Percentiles rank a stretch among this genome's conserved stretches.
Conservation (phyloP, 2,888 invertebrate species). For the Trissonchulus sp. region DNA sequence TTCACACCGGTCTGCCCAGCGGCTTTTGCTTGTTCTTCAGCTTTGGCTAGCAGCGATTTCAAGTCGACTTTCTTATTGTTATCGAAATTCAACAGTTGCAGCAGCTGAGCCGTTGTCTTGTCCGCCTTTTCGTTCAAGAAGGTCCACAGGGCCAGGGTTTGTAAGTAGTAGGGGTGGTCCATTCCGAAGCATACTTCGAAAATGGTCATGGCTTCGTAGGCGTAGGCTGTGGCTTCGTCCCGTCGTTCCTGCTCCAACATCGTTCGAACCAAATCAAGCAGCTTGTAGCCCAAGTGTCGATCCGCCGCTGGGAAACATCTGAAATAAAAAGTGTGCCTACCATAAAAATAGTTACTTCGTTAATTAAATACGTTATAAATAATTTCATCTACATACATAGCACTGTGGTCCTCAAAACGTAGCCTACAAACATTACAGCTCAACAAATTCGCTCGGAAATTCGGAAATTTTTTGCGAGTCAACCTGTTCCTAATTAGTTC, state of each 20-base stretch:
- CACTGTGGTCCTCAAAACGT: too few relatives aligned
- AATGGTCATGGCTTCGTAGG: slow-evolving; percentile 50
- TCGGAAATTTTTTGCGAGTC: too few relatives aligned
- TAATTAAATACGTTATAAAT: too few relatives aligned
- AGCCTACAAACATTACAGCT: too few relatives aligned
- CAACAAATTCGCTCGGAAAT: too few relatives aligned
- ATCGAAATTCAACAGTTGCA: slow-evolving; percentile 42
- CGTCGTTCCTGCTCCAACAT: slow-evolving; percentile 43
- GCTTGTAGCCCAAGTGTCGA: slow-evolving; percentile 46
- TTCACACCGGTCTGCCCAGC: too few relatives aligned
- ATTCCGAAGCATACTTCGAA: slow-evolving; percentile 48
- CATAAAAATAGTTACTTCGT: too few relatives aligned
- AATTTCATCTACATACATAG: too few relatives aligned
- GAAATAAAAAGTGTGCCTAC: slow-evolving; percentile 22
- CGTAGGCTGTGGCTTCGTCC: slow-evolving; percentile 45
- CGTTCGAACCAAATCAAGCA: slow-evolving; percentile 45
- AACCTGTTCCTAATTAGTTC: too few relatives aligned
- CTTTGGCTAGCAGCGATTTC: slow-evolving; percentile 14
- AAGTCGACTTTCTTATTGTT: slow-evolving; percentile 33
- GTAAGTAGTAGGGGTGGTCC: slow-evolving; percentile 49
- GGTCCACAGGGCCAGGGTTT: slow-evolving; percentile 48
- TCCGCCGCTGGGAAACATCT: slow-evolving; percentile 48
- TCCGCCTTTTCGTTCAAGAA: slow-evolving; percentile 45
- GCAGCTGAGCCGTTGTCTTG: slow-evolving; percentile 44
- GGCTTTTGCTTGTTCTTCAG: slow-evolving; percentile 17